phyloP scores from a whole-genome alignment of 2,888 invertebrate species.

The Orchestes rusci region DNA sequence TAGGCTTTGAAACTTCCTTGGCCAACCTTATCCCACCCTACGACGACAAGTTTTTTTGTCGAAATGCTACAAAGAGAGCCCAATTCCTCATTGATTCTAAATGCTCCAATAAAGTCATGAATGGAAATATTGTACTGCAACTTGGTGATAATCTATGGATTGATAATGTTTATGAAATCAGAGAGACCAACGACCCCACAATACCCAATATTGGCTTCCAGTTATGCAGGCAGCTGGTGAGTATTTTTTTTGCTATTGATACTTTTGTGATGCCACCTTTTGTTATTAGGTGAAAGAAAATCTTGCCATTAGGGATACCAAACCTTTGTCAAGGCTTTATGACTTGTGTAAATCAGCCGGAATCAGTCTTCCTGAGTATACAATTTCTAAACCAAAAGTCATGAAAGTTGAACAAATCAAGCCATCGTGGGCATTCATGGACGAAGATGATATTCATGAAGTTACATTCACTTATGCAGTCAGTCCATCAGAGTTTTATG shows the following conservation, averaged over 20 bases:
- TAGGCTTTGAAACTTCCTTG: slow-evolving; percentile 33
- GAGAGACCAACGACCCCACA: slow-evolving; percentile 46
- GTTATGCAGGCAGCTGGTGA: slow-evolving; percentile 49
- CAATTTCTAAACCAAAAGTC: slow-evolving; percentile 20
- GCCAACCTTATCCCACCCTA: slow-evolving; percentile 38
- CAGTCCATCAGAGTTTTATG: slow-evolving; percentile 47
- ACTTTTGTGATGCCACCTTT: too few relatives aligned
- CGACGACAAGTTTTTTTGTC: slow-evolving; percentile 33
- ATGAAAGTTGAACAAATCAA: slow-evolving; percentile 17
- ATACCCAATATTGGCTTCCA: slow-evolving; percentile 45
- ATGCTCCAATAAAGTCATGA: slow-evolving; percentile 34
- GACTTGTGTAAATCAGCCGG: slow-evolving; percentile 43
- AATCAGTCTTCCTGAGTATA: slow-evolving; percentile 35
- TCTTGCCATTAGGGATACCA: slow-evolving; percentile 8
- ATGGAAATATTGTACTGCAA: slow-evolving; percentile 49
- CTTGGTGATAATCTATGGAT: slow-evolving; percentile 59
- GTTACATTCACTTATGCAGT: slow-evolving; percentile 46
- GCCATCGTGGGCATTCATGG: slow-evolving; percentile 49
- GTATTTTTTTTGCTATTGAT: too few relatives aligned
- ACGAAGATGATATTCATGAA: slow-evolving; percentile 38
- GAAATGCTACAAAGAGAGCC: slow-evolving; percentile 10
- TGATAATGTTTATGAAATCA: slow-evolving; percentile 52
- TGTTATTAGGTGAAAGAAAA: slow-evolving; percentile 14
- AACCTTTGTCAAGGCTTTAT: slow-evolving; percentile 42
- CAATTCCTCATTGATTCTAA: slow-evolving; percentile 26